phyloP scores from a whole-genome alignment of 2,797 vertebrate species.

The Pterois miles region DNA sequence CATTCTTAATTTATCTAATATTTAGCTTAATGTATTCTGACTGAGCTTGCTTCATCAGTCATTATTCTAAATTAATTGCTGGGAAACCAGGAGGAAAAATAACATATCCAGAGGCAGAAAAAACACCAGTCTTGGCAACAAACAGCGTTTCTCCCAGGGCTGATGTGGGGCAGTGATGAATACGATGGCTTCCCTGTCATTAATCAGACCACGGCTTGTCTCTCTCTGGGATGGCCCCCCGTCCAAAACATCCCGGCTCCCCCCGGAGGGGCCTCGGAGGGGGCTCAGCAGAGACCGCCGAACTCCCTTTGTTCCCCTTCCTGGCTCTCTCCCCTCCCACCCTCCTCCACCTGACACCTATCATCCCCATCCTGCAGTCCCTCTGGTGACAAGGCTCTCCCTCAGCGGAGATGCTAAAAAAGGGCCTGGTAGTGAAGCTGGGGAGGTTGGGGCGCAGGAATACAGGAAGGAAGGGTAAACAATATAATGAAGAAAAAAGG shows the following conservation, averaged over 20 bases:
- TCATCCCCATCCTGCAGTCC: conserved; percentile 27
- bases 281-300: conserved; percentile 3
- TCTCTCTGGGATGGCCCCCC: conserved; percentile 46
- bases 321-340: neutral
- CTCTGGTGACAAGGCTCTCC: conserved; percentile 34
- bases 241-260: conserved; percentile 22
- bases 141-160: conserved; percentile 45
- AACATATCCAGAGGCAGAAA: conserved; percentile 35
- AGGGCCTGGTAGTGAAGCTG: neutral
- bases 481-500: neutral
- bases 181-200: conserved; percentile 68
- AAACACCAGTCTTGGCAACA: conserved; percentile 47
- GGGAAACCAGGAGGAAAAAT: conserved; percentile 21
- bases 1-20: conserved; percentile 28
- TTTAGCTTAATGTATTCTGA: conserved; percentile 37
- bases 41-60: conserved; percentile 31
- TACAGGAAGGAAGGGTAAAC: neutral
- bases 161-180: conserved; percentile 74
- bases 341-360: conserved; percentile 31
- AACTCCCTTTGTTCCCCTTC: neutral
- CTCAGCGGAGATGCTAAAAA: conserved; percentile 37
- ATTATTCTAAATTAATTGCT: conserved; percentile 53
- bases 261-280: conserved; percentile 35
- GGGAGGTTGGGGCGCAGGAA: neutral
- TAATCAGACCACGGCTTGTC: conserved; percentile 71